These are phyloP conservation scores for Drosophila melanosoma DNA, from an alignment of 2,888 invertebrate species.

Conservation along the genomic window DNA sequence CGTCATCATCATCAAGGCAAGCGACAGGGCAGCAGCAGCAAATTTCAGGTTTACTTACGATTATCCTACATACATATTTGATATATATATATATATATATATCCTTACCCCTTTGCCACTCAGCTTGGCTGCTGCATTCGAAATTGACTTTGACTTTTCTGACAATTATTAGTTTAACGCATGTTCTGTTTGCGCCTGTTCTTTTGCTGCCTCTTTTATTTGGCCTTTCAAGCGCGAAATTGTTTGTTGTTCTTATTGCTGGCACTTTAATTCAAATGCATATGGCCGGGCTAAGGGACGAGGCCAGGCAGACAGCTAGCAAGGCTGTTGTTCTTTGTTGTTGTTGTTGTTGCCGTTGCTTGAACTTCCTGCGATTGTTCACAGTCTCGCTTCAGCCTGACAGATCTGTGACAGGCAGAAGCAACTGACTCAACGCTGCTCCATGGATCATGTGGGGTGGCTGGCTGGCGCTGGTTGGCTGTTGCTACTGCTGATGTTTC, in stretches of 20 bases:
- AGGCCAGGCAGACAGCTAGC: constrained; percentile 19
- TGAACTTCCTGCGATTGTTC: constrained; percentile 80
- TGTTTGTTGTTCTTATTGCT: constrained; percentile 75
- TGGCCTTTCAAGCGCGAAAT: constrained; percentile 77
- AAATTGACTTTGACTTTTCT: constrained; percentile 80
- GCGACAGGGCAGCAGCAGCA: constrained; percentile 28
- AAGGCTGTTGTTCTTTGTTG: constrained; percentile 21
- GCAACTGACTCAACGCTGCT: constrained; percentile 46
- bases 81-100: constrained; percentile 22
- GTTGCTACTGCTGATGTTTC: constrained; percentile 23
- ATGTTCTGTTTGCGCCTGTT: constrained; percentile 61
- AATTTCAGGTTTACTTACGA: constrained; percentile 54
- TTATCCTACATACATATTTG: constrained; percentile 18
- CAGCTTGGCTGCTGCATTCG: constrained; percentile 43
- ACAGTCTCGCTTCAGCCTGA: constrained; percentile 75
- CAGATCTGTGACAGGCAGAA: constrained; percentile 76
- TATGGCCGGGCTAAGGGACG: constrained; percentile 32
- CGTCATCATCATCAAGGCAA: constrained; percentile 57
- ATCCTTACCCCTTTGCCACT: constrained; percentile 48
- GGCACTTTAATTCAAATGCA: constrained; percentile 70
- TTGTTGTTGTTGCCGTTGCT: constrained; percentile 53
- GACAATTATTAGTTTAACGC: constrained; percentile 83
- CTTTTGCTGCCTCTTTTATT: constrained; percentile 54
- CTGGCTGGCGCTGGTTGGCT: constrained; percentile 22
- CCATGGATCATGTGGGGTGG: constrained; percentile 50